phyloP scores from a whole-genome alignment of 1,140 invertebrate species.

The Ceratina australensis region DNA sequence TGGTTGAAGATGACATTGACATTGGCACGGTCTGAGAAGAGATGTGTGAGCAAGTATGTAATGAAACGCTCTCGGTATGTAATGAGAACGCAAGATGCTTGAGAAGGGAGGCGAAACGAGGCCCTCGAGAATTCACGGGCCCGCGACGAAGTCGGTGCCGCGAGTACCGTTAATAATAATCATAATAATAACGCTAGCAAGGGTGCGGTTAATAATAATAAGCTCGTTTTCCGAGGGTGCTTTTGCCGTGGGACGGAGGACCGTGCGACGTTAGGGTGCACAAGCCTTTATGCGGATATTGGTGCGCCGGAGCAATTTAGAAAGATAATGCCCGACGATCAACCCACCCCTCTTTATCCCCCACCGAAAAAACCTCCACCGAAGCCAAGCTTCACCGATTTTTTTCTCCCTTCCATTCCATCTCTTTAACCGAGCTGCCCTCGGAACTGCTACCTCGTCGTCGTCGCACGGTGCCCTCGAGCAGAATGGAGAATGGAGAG shows the following conservation, averaged over 20 bases:
- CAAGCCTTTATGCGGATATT: constrained; percentile 50
- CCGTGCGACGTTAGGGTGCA: constrained; percentile 41
- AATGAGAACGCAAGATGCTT: too few species aligned
- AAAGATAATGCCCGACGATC: constrained; percentile 69
- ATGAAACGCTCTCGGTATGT: too few species aligned
- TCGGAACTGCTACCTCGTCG: too few species aligned
- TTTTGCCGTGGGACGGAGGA: constrained; percentile 15
- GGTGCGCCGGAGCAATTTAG: constrained; percentile 64
- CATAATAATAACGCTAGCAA: constrained; percentile 21
- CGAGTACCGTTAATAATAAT: constrained; percentile 59
- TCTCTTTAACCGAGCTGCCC: not conserved
- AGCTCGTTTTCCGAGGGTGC: constrained; percentile 21
- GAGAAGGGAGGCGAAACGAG: constrained; percentile 3
- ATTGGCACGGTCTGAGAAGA: too few species aligned
- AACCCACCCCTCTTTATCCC: constrained; percentile 44
- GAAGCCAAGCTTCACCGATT: not conserved
- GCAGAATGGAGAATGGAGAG: constrained; percentile 55
- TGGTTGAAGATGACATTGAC: too few species aligned
- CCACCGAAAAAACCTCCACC: constrained; percentile 34
- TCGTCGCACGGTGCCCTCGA: constrained; percentile 31
- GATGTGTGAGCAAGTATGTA: too few species aligned
- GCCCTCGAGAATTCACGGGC: too few species aligned
- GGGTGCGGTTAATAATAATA: constrained; percentile 16
- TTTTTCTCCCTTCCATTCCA: constrained; percentile 7
- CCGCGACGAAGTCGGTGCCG: not conserved